These are phyloP conservation scores for Gymnorhina tibicen DNA, from an alignment of 2,113 vertebrate genomes.

Conservation along the genomic window DNA sequence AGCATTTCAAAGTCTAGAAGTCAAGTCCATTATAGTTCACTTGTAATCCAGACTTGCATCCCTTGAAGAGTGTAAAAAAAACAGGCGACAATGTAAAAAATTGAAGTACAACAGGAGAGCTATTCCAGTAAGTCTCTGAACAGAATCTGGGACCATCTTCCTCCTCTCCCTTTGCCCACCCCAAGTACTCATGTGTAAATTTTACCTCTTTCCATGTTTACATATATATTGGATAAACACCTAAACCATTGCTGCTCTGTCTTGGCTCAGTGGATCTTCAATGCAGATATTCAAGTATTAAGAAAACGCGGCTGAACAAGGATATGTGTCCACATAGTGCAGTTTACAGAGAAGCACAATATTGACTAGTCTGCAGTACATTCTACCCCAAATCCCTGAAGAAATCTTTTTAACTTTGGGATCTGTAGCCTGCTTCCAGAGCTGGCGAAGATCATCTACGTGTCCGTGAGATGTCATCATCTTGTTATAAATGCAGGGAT, in stretches of 20 bases:
- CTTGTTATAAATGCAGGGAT: conserved; percentile 89
- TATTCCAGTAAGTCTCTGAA: neutral
- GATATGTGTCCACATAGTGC: conserved; percentile 73
- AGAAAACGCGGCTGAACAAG: conserved; percentile 85
- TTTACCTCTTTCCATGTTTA: conserved; percentile 28
- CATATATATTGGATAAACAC: conserved; percentile 15
- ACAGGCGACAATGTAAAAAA: neutral
- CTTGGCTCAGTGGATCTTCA: conserved; percentile 72
- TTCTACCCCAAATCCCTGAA: conserved; percentile 71
- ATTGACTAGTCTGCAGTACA: conserved; percentile 85
- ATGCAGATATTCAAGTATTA: conserved; percentile 69
- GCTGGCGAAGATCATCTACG: conserved; percentile 72
- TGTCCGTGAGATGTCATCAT: conserved; percentile 97
- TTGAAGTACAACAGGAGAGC: conserved; percentile 6
- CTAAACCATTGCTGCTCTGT: conserved; percentile 4
- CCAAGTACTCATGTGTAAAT: conserved; percentile 16
- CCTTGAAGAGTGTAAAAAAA: neutral
- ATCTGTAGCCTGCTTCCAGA: conserved; percentile 83
- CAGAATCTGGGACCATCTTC: neutral
- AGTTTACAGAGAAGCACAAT: conserved; percentile 83
- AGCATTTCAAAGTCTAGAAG: conserved; percentile 5
- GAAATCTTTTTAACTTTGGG: conserved; percentile 67
- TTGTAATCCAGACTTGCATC: neutral
- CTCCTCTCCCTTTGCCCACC: neutral
- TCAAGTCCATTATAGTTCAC: conserved; percentile 4